Base-by-base conservation (phyloP, 2,888 invertebrate genomes). In the Limnephilus auricula region DNA sequence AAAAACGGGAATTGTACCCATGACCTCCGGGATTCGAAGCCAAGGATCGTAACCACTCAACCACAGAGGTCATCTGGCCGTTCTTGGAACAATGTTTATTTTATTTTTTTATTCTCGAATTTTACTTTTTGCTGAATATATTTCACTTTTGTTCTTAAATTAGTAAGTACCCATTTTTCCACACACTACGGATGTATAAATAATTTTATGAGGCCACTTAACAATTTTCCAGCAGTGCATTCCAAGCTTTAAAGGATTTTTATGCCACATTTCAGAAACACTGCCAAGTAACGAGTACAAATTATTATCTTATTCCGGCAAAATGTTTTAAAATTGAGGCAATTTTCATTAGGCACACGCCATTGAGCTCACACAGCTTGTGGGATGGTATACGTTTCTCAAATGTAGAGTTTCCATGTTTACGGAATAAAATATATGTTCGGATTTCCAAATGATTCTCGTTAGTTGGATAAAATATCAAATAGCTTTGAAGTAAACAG, bases 301-400 rank as follows among this genome's bases (percentile, higher is more conserved):
- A 92, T 92, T 91, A 92, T 91, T 91, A 92, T 91, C 91, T 90
- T 86, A 83, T 84, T 40, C 88, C 89, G 79, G 89, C 90, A 87
- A 90, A 92, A 92, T 90, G 90, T 91, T 91, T 91, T 91, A 85
- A 91, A 91, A 92, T 92, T 92, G 91, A 65, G 89, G 91, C 92
- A 91, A 91, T 92, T 91, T 91, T 92, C 92, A 92, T 92, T 92
- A 92, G 80, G 82, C 79, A 65, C 92, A 89, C 91, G 50, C 92
- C 92, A 92, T 92, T 92, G 91, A 90, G 83, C 82, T 32, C 31
- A 79, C 78, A 83, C 88, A 13, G 91, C 82, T 45, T 32, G 50
- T 32, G 50, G 78, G 40, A 79, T 18, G 12, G 37, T 32, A 30
- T 25, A 89, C n/a, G 83, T 10, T 89, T 89, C 89, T 50, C 89